phyloP scores from a whole-genome alignment of 2,113 vertebrate genomes.

The Cryptotis parvus region DNA sequence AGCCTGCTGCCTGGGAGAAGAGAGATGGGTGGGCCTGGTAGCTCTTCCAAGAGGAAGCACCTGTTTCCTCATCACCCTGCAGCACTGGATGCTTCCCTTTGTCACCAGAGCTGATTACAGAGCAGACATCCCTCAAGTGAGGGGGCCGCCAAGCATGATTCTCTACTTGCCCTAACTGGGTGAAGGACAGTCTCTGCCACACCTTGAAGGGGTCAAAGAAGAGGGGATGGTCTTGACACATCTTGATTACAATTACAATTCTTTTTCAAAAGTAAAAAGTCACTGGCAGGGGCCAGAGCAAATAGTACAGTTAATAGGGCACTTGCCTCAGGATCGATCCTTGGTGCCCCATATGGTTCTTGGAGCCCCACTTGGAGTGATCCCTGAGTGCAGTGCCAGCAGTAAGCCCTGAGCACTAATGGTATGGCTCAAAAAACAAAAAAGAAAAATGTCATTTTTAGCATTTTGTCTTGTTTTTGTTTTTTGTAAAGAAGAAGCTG shows the following conservation, averaged over 20 bases:
- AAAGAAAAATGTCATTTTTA: too few relatives aligned
- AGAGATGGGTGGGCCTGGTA: background rate
- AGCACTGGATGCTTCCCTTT: background rate
- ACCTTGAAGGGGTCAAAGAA: background rate
- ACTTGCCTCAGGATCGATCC: too few relatives aligned
- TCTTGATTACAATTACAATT: background rate
- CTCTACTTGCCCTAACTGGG: background rate
- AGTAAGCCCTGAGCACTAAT: too few relatives aligned
- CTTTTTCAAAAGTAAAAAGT: conserved; percentile 37
- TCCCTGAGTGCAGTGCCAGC: too few relatives aligned
- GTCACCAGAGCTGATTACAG: background rate
- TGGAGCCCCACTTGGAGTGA: too few relatives aligned
- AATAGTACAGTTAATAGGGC: too few relatives aligned
- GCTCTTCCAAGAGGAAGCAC: conserved; percentile 67
- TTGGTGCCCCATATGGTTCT: too few relatives aligned
- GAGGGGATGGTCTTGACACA: background rate
- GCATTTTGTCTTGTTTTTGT: too few relatives aligned
- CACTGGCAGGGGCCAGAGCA: too few relatives aligned
- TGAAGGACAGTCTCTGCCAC: background rate
- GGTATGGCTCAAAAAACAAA: too few relatives aligned
- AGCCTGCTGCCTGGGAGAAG: background rate
- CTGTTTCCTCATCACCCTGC: conserved; percentile 72
- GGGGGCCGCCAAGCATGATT: fast-evolving
- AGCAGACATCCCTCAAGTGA: background rate
- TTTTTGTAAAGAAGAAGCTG: too few relatives aligned